Conservation (phyloP, 2,113 vertebrate genomes). For the Athene cunicularia region DNA sequence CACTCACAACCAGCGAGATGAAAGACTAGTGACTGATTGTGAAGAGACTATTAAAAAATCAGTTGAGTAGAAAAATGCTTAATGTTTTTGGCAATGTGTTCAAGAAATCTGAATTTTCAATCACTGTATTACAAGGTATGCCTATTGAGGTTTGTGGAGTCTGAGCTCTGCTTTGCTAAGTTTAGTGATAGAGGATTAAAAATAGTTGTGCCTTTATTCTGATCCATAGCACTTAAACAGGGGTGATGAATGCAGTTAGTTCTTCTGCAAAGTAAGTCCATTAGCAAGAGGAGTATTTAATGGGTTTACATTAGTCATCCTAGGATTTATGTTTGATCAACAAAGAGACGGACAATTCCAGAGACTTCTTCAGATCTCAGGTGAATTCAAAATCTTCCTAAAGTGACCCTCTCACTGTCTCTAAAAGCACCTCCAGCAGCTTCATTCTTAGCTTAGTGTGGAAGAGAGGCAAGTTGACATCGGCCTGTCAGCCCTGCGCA, state of each 20-base stretch:
- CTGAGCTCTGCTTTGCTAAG: background rate
- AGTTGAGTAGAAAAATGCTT: background rate
- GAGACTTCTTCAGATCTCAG: background rate
- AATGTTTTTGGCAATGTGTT: background rate
- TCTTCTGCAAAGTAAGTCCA: background rate
- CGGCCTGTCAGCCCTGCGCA: too few species aligned
- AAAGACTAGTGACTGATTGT: background rate
- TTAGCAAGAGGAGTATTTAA: background rate
- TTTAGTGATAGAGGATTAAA: background rate
- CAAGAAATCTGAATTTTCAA: background rate
- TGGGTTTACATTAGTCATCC: background rate
- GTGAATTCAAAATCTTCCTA: background rate
- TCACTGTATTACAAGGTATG: background rate
- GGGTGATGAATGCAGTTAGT: background rate
- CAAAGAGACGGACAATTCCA: background rate
- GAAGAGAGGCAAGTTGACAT: too few species aligned
- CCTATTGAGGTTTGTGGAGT: background rate
- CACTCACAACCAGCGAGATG: background rate
- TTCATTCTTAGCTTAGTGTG: background rate
- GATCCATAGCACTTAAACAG: background rate
- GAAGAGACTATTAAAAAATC: background rate
- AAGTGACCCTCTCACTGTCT: background rate
- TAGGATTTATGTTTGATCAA: background rate
- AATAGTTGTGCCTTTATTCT: background rate
- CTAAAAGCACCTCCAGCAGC: background rate